Base-by-base conservation (phyloP, 2,797 vertebrate genomes). In the Falco berigora region DNA sequence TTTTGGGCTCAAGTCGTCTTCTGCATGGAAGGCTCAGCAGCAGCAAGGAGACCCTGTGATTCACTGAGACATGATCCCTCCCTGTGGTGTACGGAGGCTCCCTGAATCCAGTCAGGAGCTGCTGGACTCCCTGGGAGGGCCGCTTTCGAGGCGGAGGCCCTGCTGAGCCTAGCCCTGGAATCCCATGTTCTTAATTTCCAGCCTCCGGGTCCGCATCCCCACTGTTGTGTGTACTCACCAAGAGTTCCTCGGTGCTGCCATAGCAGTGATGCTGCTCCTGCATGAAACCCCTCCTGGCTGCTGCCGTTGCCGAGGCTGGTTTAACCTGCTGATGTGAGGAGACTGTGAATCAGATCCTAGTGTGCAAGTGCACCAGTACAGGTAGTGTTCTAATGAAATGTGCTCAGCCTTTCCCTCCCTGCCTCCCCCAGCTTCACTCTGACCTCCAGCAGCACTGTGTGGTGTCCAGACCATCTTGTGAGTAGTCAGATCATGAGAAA, bases 211-310 rank as follows among this genome's bases (percentile, higher is more conserved):
- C 32, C 44, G 7, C 4, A 4, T 32, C 8, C 22, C 10, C 10
- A 10, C 3, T 53, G 17, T n/a, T n/a, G 27, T 1, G 0, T 8
- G 32, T 17, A 18, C 23, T 5, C 67, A 28, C 30, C 55, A 28
- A 18, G 9, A 18, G 49, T 5, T 61, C 30, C 36, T 53, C 1
- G 1, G 5, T 17, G 53, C 46, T 22, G 0, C 44, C 2, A 1
- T 21, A 61, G 50, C 0, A 3, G 24, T 46, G 47, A 23, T 40
- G 40, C 9, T 3, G 1, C 38, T 14, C 63, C 63, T n/a, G 17
- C 3, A 1, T 7, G 24, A 89, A 58, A 46, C 36, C 53, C 38
- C 34, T 82, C 23, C 58, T 36, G 53, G 53, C 4, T 49, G 56
- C 52, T 88, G n/a, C 42, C 47, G 4, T 14, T 53, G 22, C 67